Evolutionary conservation across 2,113 vertebrate genomes (phyloP), one percentile per base, ranked within the genome.

Genomic region (Cynoglossus semilaevis): DNA sequence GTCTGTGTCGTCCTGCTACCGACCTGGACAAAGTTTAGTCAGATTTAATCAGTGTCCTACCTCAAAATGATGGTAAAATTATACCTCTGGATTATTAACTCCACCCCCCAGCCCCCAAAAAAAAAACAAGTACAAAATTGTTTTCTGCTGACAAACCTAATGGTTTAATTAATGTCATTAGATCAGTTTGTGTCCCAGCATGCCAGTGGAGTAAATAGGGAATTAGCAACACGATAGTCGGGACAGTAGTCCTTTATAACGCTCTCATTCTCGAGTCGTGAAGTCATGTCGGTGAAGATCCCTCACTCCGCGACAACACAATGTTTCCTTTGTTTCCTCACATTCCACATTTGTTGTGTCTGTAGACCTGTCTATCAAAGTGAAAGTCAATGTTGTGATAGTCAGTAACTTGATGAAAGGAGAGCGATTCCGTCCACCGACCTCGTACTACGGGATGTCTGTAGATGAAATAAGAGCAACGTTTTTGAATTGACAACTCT

Each of bases 181-280:
- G 29, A 44, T 35, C 19, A 2, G 15, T 42, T 5, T 18, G 37
- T 59, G 74, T 55, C 56, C 63, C 37, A 15, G 54, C 78, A 67
- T 43, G 73, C 50, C 46, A 2, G 18, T 15, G 47, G 46, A 58
- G 38, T 41, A 36, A 46, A 47, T 16, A 19, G 13, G 51, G 48
- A n/a, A 49, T 38, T 12, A 57, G n/a, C 4, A 4, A 36, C 13
- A 11, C 10, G 8, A 43, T 5, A 18, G 42, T 17, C 9, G 14
- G 34, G 22, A 79, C 67, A 82, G 67, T 51, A 1, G 60, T 17
- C 15, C 68, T 34, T 72, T 36, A 41, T n/a, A 38, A 15, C 16
- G 3, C 42, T 29, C 38, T 66, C 74, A 65, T 80, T 80, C 68
- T 47, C 55, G 1, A 38, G 51, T 46, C 49, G 29, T 65, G 74